A percentile compares a stretch with the other conserved stretches of the same genome.
phyloP scores from a whole-genome alignment of 2,888 invertebrate species.

The Acleris emargana region DNA sequence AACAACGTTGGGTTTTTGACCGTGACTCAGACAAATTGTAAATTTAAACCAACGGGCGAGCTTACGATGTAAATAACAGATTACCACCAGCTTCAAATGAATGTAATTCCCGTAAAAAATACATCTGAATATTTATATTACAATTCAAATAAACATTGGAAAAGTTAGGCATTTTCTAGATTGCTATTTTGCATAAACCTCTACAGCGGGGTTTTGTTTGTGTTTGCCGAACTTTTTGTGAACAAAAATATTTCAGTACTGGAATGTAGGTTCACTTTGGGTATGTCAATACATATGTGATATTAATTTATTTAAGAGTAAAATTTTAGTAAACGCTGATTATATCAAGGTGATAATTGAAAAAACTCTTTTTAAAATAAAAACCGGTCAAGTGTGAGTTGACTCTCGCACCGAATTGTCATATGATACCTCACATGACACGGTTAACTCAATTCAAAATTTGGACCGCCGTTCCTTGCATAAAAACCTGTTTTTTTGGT shows the following conservation, averaged over 20 bases:
- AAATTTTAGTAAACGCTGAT: no score
- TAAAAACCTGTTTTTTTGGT: no score
- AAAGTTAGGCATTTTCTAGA: conserved; percentile 15
- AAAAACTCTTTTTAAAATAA: no score
- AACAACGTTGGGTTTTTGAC: background rate
- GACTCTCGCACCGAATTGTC: no score
- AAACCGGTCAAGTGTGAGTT: no score
- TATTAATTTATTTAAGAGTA: no score
- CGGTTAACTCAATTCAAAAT: no score
- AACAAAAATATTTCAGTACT: conserved; percentile 7
- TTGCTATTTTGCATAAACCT: conserved; percentile 23
- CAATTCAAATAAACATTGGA: conserved; percentile 25
- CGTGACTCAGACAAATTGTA: conserved; percentile 22
- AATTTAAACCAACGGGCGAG: conserved; percentile 22
- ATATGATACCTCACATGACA: no score
- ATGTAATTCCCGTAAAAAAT: conserved; percentile 20
- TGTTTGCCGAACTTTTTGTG: conserved; percentile 1
- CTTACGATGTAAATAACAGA: conserved; percentile 26
- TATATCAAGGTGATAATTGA: no score
- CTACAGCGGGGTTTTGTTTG: background rate
- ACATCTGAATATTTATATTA: conserved; percentile 13
- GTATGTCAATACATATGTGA: no score
- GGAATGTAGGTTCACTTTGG: no score
- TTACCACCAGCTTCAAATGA: conserved; percentile 18
- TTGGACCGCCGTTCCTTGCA: no score